phyloP scores from a whole-genome alignment of 2,888 invertebrate species.

The Chrysodeixis includens region DNA sequence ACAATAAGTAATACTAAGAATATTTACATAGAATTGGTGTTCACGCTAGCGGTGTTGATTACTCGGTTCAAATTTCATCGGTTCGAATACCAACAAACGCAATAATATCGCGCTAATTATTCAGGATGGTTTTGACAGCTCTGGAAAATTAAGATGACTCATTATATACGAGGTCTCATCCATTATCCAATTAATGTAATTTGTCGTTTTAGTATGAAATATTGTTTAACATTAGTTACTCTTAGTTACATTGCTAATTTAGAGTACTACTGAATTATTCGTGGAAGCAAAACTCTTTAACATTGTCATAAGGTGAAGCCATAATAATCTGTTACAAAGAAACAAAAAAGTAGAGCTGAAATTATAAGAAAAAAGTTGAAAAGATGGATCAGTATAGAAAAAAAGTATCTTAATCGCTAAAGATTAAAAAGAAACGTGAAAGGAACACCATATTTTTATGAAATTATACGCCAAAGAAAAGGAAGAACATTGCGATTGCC shows the following conservation, averaged over 20 bases:
- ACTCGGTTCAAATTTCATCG: not conserved
- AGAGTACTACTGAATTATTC: not conserved
- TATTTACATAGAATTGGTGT: no score
- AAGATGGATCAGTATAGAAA: not conserved
- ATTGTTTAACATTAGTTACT: not conserved
- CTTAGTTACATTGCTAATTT: not conserved
- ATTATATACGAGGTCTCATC: conserved; percentile 1
- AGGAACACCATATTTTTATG: conserved; percentile 11
- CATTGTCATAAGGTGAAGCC: no score
- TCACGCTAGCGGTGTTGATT: not conserved
- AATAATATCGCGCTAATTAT: conserved; percentile 4
- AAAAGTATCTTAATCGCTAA: not conserved
- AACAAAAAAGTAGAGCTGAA: no score
- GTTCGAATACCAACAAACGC: conserved; percentile 1
- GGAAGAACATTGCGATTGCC: conserved; percentile 49
- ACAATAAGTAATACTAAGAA: no score
- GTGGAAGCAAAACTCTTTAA: not conserved
- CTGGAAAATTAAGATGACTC: not conserved
- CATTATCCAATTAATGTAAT: conserved; percentile 1
- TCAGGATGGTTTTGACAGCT: conserved; percentile 6
- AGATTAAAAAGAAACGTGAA: conserved; percentile 23
- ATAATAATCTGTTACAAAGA: no score
- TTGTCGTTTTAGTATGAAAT: conserved; percentile 2
- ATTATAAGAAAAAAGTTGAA: no score
- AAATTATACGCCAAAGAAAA: conserved; percentile 17